phyloP scores from a whole-genome alignment of 2,888 invertebrate genomes.

The Trimorus sp. region DNA sequence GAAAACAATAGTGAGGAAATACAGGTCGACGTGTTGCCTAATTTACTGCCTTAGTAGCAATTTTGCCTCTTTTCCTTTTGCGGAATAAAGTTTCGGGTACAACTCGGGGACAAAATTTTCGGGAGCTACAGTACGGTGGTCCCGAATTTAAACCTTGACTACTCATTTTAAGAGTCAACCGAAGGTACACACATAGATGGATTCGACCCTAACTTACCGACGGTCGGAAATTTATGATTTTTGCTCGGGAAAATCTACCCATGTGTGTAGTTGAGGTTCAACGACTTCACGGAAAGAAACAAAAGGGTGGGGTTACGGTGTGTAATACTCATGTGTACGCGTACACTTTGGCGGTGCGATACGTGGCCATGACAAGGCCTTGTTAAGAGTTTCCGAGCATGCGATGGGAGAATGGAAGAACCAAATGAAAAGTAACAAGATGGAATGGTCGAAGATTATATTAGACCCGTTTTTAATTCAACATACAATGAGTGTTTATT shows the following conservation, averaged over 20 bases:
- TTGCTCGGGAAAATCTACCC: not conserved
- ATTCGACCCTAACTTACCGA: not conserved
- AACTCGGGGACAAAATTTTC: no score
- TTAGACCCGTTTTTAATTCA: no score
- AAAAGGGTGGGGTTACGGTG: slow-evolving; percentile 39
- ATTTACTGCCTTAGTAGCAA: no score
- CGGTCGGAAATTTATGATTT: not conserved
- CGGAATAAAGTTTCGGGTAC: no score
- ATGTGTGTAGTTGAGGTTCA: not conserved
- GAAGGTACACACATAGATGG: not conserved
- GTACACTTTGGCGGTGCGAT: slow-evolving; percentile 60
- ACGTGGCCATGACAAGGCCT: slow-evolving; percentile 52
- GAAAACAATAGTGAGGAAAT: no score
- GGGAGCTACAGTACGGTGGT: no score
- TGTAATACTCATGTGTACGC: slow-evolving; percentile 59
- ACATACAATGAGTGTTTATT: no score
- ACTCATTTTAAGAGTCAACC: no score
- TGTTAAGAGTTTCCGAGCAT: slow-evolving; percentile 59
- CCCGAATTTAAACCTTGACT: no score
- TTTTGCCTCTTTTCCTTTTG: no score
- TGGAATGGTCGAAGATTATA: not conserved
- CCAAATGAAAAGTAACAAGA: slow-evolving; percentile 7
- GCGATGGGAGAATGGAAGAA: slow-evolving; percentile 4
- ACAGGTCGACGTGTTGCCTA: no score
- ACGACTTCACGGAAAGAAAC: slow-evolving; percentile 45